These are phyloP conservation scores for Stratiolaelaps scimitus DNA, from an alignment of 1,140 invertebrate species.

Conservation along the genomic window DNA sequence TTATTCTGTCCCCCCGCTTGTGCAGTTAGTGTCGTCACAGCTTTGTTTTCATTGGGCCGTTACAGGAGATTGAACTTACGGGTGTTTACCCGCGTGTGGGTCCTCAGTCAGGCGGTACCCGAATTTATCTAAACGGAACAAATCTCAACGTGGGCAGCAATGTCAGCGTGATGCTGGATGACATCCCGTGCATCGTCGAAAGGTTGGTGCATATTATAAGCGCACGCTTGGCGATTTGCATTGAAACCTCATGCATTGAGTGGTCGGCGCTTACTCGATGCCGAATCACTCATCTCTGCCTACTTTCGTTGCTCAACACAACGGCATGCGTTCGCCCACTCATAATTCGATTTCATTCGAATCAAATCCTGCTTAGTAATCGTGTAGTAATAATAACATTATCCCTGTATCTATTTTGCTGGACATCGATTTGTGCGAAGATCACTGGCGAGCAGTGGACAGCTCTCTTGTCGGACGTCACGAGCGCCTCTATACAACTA, in stretches of 20 bases:
- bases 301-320: too few relatives aligned
- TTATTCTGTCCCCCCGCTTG: too few relatives aligned
- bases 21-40: too few relatives aligned
- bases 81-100: slow-evolving; percentile 71
- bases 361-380: too few relatives aligned
- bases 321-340: too few relatives aligned
- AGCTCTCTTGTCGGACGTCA: slow-evolving; percentile 73
- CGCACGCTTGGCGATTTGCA: too few relatives aligned
- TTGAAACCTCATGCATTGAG: too few relatives aligned
- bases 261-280: too few relatives aligned
- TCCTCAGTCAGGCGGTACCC: slow-evolving; percentile 83
- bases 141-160: slow-evolving; percentile 86
- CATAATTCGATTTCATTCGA: too few relatives aligned
- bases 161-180: slow-evolving; percentile 72
- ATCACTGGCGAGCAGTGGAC: slow-evolving; percentile 57
- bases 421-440: slow-evolving; percentile 32
- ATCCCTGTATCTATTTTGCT: neutral
- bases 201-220: neutral
- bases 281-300: too few relatives aligned
- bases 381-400: neutral
- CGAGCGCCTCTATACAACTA: slow-evolving; percentile 45
- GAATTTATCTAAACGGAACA: slow-evolving; percentile 75
- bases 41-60: neutral
- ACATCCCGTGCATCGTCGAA: slow-evolving; percentile 73
- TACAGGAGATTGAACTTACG: slow-evolving; percentile 49